These are phyloP conservation scores for Marisa cornuarietis DNA, from an alignment of 1,140 invertebrate genomes.

Conservation along the genomic window DNA sequence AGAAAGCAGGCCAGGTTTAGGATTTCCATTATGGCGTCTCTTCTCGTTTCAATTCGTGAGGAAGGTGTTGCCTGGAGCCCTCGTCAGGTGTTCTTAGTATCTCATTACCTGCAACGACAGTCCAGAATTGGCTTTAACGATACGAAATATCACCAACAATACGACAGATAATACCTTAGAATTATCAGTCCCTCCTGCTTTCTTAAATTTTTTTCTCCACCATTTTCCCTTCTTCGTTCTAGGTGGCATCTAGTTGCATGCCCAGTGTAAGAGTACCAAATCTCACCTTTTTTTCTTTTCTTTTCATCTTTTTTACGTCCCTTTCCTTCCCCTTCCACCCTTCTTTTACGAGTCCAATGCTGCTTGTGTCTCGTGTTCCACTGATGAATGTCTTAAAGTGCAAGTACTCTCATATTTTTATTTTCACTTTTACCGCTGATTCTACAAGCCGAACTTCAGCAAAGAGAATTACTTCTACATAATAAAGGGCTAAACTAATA, in stretches of 20 bases:
- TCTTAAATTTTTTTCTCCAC: background rate
- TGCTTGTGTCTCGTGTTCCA: no score
- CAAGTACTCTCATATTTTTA: no score
- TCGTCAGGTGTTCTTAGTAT: background rate
- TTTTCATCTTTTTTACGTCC: background rate
- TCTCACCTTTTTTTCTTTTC: background rate
- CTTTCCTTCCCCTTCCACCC: background rate
- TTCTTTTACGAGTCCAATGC: no score
- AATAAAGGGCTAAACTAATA: no score
- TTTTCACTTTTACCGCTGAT: no score
- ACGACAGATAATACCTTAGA: background rate
- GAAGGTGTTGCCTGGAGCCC: background rate
- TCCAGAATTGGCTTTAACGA: background rate
- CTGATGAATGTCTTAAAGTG: no score
- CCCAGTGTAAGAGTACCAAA: background rate
- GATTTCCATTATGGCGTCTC: background rate
- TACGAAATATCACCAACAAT: background rate
- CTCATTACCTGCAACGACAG: background rate
- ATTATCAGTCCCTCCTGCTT: background rate
- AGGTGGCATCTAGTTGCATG: background rate
- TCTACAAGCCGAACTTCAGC: no score
- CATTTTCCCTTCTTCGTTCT: background rate
- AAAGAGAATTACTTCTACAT: no score
- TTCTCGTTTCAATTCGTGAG: background rate
- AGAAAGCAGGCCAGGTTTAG: background rate